These are phyloP conservation scores for Lapara coniferarum DNA, from an alignment of 2,888 invertebrate genomes.

Conservation along the genomic window DNA sequence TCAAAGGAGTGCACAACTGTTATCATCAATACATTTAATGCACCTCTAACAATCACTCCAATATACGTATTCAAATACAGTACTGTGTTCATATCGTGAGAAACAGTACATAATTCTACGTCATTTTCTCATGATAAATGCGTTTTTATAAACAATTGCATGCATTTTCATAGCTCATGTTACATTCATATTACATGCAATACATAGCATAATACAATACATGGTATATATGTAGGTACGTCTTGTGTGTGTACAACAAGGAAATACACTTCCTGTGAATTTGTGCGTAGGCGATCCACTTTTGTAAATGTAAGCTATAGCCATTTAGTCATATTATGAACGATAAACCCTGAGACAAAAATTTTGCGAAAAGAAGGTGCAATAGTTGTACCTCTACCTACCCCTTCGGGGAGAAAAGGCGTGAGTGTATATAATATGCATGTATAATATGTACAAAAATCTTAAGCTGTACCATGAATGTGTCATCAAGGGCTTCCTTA, in stretches of 20 bases:
- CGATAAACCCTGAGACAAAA: too few species aligned
- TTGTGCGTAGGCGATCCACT: slow-evolving; percentile 66
- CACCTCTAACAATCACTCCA: slow-evolving; percentile 2
- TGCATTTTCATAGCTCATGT: slow-evolving; percentile 19
- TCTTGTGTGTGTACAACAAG: slow-evolving; percentile 30
- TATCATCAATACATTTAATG: neutral
- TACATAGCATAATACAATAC: slow-evolving; percentile 5
- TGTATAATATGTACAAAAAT: too few species aligned
- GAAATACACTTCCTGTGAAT: slow-evolving; percentile 60
- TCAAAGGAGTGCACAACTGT: neutral
- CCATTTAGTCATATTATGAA: slow-evolving; percentile 27
- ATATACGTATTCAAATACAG: slow-evolving; percentile 18
- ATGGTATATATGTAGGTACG: neutral
- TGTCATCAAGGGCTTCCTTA: too few species aligned
- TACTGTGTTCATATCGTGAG: slow-evolving; percentile 35
- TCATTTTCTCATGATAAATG: slow-evolving; percentile 38
- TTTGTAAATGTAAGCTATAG: slow-evolving; percentile 34
- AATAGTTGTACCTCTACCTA: too few species aligned
- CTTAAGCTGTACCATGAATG: too few species aligned
- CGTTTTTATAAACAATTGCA: slow-evolving; percentile 27
- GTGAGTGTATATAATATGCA: too few species aligned
- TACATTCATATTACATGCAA: slow-evolving; percentile 13
- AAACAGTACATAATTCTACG: slow-evolving; percentile 40
- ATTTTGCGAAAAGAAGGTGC: too few species aligned
- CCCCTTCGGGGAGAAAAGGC: too few species aligned